phyloP scores from a whole-genome alignment of 2,797 vertebrate species.

The Falco rusticolus region DNA sequence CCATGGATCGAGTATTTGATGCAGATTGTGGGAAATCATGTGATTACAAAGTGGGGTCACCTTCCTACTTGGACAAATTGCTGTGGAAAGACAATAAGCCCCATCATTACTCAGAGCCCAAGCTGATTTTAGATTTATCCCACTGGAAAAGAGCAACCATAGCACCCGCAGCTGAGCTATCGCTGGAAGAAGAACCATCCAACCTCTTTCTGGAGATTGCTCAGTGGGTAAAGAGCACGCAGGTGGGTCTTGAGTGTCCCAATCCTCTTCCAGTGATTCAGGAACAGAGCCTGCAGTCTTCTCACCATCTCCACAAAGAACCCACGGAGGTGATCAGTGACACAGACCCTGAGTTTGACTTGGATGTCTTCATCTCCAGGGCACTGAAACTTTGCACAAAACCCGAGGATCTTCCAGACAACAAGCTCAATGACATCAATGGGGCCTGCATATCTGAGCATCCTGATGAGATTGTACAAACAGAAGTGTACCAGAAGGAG shows the following conservation, averaged over 20 bases:
- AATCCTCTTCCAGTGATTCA: constrained; percentile 72
- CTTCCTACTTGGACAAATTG: constrained; percentile 93
- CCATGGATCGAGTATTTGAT: constrained; percentile 89
- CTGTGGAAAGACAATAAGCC: constrained; percentile 95
- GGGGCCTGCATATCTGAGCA: constrained; percentile 80
- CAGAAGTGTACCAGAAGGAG: constrained; percentile 82
- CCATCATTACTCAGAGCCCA: constrained; percentile 96
- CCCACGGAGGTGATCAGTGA: constrained; percentile 64
- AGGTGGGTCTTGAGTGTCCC: constrained; percentile 83
- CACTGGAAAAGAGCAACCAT: constrained; percentile 89
- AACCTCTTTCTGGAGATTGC: constrained; percentile 96
- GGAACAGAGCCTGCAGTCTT: constrained; percentile 57
- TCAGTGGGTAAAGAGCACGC: constrained; percentile 94
- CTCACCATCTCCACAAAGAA: constrained; percentile 47
- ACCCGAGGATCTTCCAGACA: constrained; percentile 86
- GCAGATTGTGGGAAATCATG: constrained; percentile 91
- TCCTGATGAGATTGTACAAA: constrained; percentile 81
- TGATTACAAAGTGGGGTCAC: constrained; percentile 96
- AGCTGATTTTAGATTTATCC: constrained; percentile 94
- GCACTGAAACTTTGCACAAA: constrained; percentile 92
- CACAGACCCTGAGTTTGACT: constrained; percentile 85
- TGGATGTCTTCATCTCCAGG: constrained; percentile 94
- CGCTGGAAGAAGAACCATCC: constrained; percentile 78
- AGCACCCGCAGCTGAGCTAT: constrained; percentile 60
- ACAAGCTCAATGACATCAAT: constrained; percentile 82